Base-by-base conservation (phyloP, 2,113 vertebrate species). In the Pogona vitticeps region DNA sequence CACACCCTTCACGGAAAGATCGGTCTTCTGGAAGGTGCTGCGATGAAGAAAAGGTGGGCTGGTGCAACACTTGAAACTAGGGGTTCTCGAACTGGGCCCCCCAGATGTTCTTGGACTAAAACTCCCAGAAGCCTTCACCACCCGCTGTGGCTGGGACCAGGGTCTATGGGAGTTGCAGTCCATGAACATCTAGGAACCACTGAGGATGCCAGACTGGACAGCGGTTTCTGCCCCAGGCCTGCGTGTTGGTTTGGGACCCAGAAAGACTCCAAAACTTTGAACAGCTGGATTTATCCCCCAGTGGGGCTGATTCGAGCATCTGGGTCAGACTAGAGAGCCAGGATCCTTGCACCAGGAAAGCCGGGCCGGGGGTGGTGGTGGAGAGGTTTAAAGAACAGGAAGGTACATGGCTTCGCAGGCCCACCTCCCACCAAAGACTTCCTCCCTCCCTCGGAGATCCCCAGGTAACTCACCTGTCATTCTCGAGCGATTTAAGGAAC, bases 401-500 rank as follows among this genome's bases (percentile, higher is more conserved):
- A n/a, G n/a, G n/a, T n/a, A n/a, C n/a, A n/a, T n/a, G n/a, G n/a
- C n/a, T n/a, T n/a, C n/a, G n/a, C n/a, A n/a, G n/a, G n/a, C n/a
- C n/a, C 28, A 21, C 3, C 26, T 31, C 3, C 40, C 38, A n/a
- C n/a, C n/a, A n/a, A n/a, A n/a, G n/a, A 3, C 70, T n/a, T 36
- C 2, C 38, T 36, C 23, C 0, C 40, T 28, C 3, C 15, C 3
- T 8, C 20, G 59, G 59, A 61, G 13, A 61, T 59, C 58, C 2
- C 58, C 20, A 3, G 14, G 14, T 59, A 21, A 40, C 97, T 97
- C 84, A 99, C 99, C 98, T 97, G 81, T 99, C 98, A 42, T 98
- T 97, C 87, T 99, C 98, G 92, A 99, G 93, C 2, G 97, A 96
- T 92, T 99, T 98, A 65, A 99, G 95, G 89, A 99, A 97, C 91